Percentiles rank a stretch among this genome's conserved stretches.
phyloP scores from a whole-genome alignment of 2,797 vertebrate genomes.

The Huso huso region DNA sequence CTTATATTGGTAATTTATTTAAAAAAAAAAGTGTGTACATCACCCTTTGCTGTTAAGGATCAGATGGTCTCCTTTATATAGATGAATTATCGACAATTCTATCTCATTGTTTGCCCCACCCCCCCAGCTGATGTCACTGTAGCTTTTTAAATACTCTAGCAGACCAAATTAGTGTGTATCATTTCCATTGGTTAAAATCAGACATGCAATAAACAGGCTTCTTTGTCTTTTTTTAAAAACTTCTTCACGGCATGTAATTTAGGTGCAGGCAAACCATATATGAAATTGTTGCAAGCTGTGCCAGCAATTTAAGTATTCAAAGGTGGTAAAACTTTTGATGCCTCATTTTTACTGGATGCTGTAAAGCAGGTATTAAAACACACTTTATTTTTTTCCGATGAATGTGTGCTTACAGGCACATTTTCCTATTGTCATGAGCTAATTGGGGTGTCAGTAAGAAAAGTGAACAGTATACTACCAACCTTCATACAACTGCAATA shows the following conservation, averaged over 20 bases:
- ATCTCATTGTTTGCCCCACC: not conserved
- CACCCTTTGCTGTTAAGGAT: too few relatives aligned
- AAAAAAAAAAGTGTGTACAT: too few relatives aligned
- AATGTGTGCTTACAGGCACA: too few relatives aligned
- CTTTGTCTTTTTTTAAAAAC: constrained; percentile 9
- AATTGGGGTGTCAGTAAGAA: too few relatives aligned
- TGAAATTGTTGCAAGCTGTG: constrained; percentile 53
- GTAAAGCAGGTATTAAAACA: too few relatives aligned
- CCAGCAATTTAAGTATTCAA: constrained; percentile 38
- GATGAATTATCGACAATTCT: too few relatives aligned
- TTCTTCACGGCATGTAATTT: constrained; percentile 9
- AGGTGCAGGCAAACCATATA: constrained; percentile 39
- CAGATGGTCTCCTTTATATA: too few relatives aligned
- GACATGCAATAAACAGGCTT: constrained; percentile 5
- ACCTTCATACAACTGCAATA: too few relatives aligned
- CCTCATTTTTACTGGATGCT: not conserved
- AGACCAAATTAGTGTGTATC: constrained; percentile 7
- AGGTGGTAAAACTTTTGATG: not conserved
- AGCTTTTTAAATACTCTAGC: not conserved
- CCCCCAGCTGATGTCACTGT: constrained; percentile 7
- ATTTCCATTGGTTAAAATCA: constrained; percentile 7
- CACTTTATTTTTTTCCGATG: too few relatives aligned
- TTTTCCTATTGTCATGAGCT: too few relatives aligned
- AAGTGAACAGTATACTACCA: too few relatives aligned
- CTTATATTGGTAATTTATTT: too few relatives aligned